A percentile compares a stretch with the other conserved stretches of the same genome.
These are phyloP conservation scores for Hippocampus guttulatus DNA, from an alignment of 2,113 vertebrate species.

Conservation along the genomic window DNA sequence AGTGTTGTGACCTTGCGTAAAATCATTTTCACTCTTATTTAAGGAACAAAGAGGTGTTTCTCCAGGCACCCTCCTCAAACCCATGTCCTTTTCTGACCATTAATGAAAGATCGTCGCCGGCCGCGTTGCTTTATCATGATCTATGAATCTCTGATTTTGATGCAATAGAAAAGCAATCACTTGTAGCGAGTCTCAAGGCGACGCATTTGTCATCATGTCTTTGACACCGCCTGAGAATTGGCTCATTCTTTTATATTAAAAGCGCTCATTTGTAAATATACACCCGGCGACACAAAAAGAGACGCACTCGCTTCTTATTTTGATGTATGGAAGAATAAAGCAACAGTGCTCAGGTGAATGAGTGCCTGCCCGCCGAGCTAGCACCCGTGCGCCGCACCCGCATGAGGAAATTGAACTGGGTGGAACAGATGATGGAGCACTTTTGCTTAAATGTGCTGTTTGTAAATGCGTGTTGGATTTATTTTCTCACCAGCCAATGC, in stretches of 20 bases:
- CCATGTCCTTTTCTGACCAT: conserved; percentile 54
- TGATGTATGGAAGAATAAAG: conserved; percentile 75
- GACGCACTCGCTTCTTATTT: conserved; percentile 64
- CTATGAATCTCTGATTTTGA: conserved; percentile 79
- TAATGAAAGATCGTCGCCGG: conserved; percentile 68
- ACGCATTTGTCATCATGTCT: conserved; percentile 79
- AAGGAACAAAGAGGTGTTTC: conserved; percentile 27
- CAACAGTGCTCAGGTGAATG: conserved; percentile 59
- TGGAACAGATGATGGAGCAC: conserved; percentile 47
- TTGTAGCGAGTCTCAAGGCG: conserved; percentile 69
- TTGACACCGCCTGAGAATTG: conserved; percentile 74
- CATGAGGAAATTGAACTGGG: conserved; percentile 10
- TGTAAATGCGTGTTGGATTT: conserved; percentile 50
- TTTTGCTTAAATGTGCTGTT: conserved; percentile 49
- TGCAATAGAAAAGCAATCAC: conserved; percentile 79
- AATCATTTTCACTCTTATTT: conserved; percentile 30
- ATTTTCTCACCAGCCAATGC: conserved; percentile 40
- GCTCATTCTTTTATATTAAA: conserved; percentile 80
- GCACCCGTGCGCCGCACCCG: conserved; percentile 25
- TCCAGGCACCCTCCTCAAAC: conserved; percentile 38
- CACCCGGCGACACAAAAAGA: conserved; percentile 43
- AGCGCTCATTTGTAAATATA: conserved; percentile 78
- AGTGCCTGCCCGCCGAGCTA: conserved; percentile 40
- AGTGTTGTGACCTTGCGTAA: not conserved
- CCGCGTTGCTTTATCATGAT: conserved; percentile 74